phyloP scores from a whole-genome alignment of 2,113 vertebrate species.

The Puffinus mauretanicus region DNA sequence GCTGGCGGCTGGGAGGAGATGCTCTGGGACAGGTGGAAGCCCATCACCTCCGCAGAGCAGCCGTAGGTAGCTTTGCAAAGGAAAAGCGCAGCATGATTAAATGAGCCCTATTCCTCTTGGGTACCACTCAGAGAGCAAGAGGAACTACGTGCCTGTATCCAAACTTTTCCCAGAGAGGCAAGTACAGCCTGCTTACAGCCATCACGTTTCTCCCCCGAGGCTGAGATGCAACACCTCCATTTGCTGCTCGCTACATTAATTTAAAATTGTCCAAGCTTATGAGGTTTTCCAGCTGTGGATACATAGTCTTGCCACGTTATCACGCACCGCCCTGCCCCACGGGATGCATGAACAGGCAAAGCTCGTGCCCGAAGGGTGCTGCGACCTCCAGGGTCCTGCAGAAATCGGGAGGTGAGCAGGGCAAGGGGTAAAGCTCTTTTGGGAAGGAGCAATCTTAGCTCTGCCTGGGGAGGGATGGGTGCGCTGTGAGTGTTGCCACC shows the following conservation, averaged over 20 bases:
- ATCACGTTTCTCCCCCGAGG: neutral
- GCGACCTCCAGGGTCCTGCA: neutral
- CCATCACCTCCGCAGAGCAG: neutral
- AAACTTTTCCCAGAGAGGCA: neutral
- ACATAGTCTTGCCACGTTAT: rapidly evolving
- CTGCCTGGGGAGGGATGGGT: neutral
- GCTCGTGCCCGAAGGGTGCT: neutral
- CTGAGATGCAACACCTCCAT: neutral
- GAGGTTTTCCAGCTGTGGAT: neutral
- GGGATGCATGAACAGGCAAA: neutral
- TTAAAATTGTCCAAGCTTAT: neutral
- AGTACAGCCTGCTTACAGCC: neutral
- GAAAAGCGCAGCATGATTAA: neutral
- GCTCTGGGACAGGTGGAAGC: neutral
- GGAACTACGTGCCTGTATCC: neutral
- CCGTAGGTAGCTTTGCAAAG: neutral
- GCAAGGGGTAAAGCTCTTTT: neutral
- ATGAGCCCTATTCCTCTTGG: neutral
- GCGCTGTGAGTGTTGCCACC: neutral
- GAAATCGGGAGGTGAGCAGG: neutral
- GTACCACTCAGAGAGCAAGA: neutral
- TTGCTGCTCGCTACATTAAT: neutral
- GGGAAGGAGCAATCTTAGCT: neutral
- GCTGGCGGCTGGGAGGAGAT: neutral
- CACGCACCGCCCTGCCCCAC: neutral